Percentiles rank a stretch among this genome's conserved stretches.
Evolutionary conservation across 2,888 invertebrate genomes (phyloP).

Genomic region (Sinopyrophorus schimmeli): DNA sequence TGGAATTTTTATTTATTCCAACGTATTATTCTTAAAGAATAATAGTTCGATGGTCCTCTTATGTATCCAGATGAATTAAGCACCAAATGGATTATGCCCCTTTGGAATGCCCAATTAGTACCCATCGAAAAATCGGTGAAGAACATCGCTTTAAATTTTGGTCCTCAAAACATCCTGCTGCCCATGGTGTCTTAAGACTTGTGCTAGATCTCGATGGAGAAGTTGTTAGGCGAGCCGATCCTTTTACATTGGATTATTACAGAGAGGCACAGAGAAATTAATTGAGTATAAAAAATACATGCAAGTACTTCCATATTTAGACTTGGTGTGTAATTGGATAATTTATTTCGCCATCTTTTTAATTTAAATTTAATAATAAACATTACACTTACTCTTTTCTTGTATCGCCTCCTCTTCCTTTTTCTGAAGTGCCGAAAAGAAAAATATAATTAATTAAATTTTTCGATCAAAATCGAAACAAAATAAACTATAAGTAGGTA

Average conservation of each 20-base stretch:
- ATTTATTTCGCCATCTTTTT: too few species aligned
- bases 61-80: slow-evolving; percentile 73
- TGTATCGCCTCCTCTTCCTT: too few species aligned
- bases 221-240: too few species aligned
- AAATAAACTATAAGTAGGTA: too few species aligned
- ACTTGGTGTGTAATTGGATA: too few species aligned
- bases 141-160: slow-evolving; percentile 87
- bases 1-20: too few species aligned
- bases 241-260: slow-evolving; percentile 96
- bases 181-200: slow-evolving; percentile 87
- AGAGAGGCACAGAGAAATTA: slow-evolving; percentile 96
- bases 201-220: slow-evolving; percentile 85
- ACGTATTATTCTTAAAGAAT: too few species aligned
- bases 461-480: too few species aligned
- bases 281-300: slow-evolving; percentile 99
- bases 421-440: too few species aligned
- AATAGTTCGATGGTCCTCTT: slow-evolving; percentile 72
- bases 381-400: too few species aligned
- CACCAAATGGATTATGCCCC: slow-evolving; percentile 64
- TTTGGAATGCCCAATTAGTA: slow-evolving; percentile 64
- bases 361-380: too few species aligned
- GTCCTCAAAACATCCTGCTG: slow-evolving; percentile 94
- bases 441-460: too few species aligned
- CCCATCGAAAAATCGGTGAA: slow-evolving; percentile 79
- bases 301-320: slow-evolving; percentile 97